A percentile compares a stretch with the other conserved stretches of the same genome.
These are phyloP conservation scores for Antheraea mylitta DNA, from an alignment of 1,140 invertebrate genomes.

Conservation along the genomic window DNA sequence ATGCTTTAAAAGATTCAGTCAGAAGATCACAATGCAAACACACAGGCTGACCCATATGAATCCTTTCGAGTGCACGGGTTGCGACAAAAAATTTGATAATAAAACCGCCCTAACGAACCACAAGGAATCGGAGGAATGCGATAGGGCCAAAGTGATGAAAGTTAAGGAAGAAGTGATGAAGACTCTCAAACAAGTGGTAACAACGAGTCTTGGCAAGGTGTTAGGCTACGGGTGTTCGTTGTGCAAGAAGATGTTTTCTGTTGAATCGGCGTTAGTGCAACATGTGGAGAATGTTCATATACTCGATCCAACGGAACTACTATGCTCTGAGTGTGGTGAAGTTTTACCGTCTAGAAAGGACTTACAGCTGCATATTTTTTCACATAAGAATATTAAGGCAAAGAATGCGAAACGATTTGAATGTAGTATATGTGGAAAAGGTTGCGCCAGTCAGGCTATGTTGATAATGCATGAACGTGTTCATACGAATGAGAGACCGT, in stretches of 20 bases:
- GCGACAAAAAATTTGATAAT: constrained; percentile 58
- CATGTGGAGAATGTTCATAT: constrained; percentile 71
- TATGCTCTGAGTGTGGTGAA: constrained; percentile 54
- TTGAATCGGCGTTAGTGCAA: constrained; percentile 64
- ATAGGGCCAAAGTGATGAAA: constrained; percentile 44
- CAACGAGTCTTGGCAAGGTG: constrained; percentile 55
- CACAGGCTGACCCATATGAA: constrained; percentile 68
- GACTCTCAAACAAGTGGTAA: constrained; percentile 58
- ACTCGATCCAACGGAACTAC: constrained; percentile 43
- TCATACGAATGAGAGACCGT: constrained; percentile 79
- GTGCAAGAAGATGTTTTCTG: constrained; percentile 76
- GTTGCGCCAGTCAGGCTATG: constrained; percentile 78
- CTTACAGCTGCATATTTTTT: constrained; percentile 44
- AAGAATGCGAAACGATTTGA: constrained; percentile 62
- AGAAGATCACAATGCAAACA: constrained; percentile 76
- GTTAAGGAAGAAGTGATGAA: constrained; percentile 65
- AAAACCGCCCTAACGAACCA: constrained; percentile 46
- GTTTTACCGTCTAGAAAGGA: constrained; percentile 48
- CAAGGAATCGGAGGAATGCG: constrained; percentile 55
- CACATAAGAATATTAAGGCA: constrained; percentile 45
- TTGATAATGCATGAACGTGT: constrained; percentile 80
- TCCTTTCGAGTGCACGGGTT: constrained; percentile 57
- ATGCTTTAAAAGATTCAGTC: constrained; percentile 69
- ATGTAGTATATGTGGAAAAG: constrained; percentile 67
- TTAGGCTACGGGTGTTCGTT: constrained; percentile 74